Evolutionary conservation across 1,140 invertebrate species (phyloP).

Genomic region (Melitaea cinxia): DNA sequence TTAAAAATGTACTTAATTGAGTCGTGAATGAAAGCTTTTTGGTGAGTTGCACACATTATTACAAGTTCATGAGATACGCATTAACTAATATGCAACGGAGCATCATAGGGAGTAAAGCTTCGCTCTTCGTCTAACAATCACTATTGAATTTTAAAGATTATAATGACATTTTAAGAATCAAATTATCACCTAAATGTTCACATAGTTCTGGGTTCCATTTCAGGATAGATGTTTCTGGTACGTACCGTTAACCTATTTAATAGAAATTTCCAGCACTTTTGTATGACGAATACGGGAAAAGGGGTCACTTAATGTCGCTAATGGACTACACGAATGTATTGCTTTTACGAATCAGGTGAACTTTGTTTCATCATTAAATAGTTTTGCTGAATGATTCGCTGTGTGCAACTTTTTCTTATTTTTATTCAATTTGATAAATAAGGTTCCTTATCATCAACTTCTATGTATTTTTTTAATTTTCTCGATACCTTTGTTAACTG

Average conservation of each 20-base stretch:
- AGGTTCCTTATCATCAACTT: too few relatives aligned
- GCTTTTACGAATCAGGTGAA: not conserved
- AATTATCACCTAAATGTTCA: not conserved
- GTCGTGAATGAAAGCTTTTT: too few relatives aligned
- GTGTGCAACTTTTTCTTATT: not conserved
- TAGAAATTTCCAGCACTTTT: conserved; percentile 1
- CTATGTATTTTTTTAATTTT: too few relatives aligned
- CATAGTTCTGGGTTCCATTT: not conserved
- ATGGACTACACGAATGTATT: conserved; percentile 5
- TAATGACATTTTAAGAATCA: too few relatives aligned
- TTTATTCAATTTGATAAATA: not conserved
- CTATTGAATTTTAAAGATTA: too few relatives aligned
- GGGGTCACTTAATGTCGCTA: conserved; percentile 3
- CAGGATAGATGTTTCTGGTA: not conserved
- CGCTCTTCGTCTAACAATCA: too few relatives aligned
- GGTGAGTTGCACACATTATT: too few relatives aligned
- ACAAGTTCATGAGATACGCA: too few relatives aligned
- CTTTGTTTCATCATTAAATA: not conserved
- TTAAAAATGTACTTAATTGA: too few relatives aligned
- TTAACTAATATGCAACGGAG: too few relatives aligned
- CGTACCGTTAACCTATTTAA: not conserved
- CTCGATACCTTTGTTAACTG: too few relatives aligned
- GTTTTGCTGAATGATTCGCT: not conserved
- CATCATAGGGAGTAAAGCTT: too few relatives aligned
- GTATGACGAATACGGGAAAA: conserved; percentile 6